Base-by-base conservation (phyloP, 2,113 vertebrate genomes). In the Myotis brandtii region DNA sequence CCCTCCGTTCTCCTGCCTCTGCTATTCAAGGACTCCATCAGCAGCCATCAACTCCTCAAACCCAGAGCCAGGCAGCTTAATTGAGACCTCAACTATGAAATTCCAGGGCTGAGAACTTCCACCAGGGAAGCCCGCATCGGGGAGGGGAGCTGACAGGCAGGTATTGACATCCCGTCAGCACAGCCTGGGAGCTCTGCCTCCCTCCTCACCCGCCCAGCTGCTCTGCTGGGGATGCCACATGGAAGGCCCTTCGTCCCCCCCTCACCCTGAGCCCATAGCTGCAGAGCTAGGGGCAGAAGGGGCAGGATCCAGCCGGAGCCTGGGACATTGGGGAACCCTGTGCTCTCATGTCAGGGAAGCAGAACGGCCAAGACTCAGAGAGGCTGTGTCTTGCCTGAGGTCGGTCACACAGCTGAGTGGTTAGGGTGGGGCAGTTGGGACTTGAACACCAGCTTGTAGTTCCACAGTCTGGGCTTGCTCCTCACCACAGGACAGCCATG, bases 61-160 rank as follows among this genome's bases (percentile, higher is more conserved):
- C 75, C 34, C 27, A 14, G 59, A 72, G 37, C 59, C 20, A 30
- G 10, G 80, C 56, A 70, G n/a, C 27, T 17, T 75, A 93, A 95
- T 91, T 97, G 93, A 97, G 91, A 96, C 87, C 79, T 97, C 95
- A 96, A 69, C 69, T 95, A 95, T 69, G 84, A 96, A 97, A 95
- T 62, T 30, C 43, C 14, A 7, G 64, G 32, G 46, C 91, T 80
- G 69, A 70, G 80, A 27, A 73, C 59, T 54, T 75, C 70, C 46
- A 81, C 64, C 66, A 34, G 14, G 83, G 86, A 85, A 13, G 50
- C 30, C 3, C 0, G 0, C 11, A 0, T 0, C 0, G 48, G 88
- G 52, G 30, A 43, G n/a, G 6, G 54, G 56, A 43, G 62, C 67
- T 95, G 96, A 97, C 94, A 92, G 46, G 30, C 59, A 86, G 92